Evolutionary conservation across 2,888 invertebrate species (phyloP).

Genomic region (Cryptus armator): DNA sequence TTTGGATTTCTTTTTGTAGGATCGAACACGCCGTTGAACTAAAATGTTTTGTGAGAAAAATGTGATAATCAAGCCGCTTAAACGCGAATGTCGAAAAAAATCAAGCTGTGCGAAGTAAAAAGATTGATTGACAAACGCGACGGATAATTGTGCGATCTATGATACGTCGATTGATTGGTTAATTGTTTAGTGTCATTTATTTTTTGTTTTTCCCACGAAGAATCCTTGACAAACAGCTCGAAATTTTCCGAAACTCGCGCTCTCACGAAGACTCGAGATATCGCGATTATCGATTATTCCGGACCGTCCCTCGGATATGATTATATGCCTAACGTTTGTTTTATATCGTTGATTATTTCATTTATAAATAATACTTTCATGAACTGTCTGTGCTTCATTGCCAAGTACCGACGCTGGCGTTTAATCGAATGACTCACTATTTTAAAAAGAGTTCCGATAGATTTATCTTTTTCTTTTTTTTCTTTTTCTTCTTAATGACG

Average conservation of each 20-base stretch:
- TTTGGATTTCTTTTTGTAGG: neutral
- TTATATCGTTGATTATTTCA: constrained; percentile 43
- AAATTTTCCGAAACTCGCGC: constrained; percentile 20
- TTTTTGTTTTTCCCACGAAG: neutral
- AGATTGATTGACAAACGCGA: neutral
- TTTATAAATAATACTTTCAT: constrained; percentile 62
- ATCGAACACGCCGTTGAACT: neutral
- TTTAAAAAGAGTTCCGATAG: constrained; percentile 43
- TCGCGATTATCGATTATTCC: neutral
- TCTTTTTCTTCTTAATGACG: constrained; percentile 5
- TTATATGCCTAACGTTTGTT: constrained; percentile 20
- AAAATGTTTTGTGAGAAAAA: constrained; percentile 19
- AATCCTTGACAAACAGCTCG: neutral
- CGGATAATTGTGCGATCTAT: neutral
- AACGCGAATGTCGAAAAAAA: neutral
- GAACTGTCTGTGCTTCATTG: constrained; percentile 54
- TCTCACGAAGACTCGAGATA: neutral
- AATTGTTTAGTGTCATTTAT: neutral
- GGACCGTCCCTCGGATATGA: neutral
- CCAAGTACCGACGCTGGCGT: constrained; percentile 36
- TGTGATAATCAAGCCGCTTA: neutral
- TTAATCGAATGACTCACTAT: constrained; percentile 36
- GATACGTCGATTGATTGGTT: neutral
- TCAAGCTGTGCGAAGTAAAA: neutral
- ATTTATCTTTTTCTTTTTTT: constrained; percentile 15